Percentiles rank a stretch among this genome's conserved stretches.
Conservation (phyloP, 2,113 vertebrate genomes). For the Argyrosomus japonicus region DNA sequence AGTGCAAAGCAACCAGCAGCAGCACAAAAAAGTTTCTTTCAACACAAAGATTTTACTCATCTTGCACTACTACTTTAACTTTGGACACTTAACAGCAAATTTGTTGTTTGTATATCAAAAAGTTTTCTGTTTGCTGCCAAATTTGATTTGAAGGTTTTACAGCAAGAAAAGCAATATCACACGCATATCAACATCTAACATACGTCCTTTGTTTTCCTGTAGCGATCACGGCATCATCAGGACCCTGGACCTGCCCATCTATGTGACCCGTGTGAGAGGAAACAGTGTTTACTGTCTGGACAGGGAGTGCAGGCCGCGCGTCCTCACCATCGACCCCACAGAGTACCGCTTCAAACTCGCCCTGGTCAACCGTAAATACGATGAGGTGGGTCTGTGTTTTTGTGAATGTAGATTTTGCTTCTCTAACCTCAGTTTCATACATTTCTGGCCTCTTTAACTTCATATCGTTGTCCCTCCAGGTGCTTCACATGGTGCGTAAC, state of each 20-base stretch:
- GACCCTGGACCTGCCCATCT: constrained; percentile 97
- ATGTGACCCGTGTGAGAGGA: constrained; percentile 94
- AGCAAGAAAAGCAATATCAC: background rate
- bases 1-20: background rate
- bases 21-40: background rate
- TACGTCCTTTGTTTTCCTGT: background rate
- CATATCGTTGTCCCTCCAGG: constrained; percentile 77
- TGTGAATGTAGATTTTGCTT: background rate
- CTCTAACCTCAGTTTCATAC: background rate
- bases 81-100: background rate
- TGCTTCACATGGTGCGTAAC: constrained; percentile 97
- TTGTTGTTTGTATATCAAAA: background rate
- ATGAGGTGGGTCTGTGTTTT: constrained; percentile 86
- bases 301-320: constrained; percentile 92
- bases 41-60: background rate
- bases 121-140: background rate
- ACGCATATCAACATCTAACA: background rate
- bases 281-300: constrained; percentile 98
- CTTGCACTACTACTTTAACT: background rate
- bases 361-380: constrained; percentile 95
- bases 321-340: constrained; percentile 96
- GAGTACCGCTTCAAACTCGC: constrained; percentile 98
- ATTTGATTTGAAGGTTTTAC: background rate
- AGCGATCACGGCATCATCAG: constrained; percentile 94
- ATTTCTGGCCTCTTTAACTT: background rate